Evolutionary conservation across 2,888 invertebrate genomes (phyloP).

Genomic region (Notocelia uddmanniana): DNA sequence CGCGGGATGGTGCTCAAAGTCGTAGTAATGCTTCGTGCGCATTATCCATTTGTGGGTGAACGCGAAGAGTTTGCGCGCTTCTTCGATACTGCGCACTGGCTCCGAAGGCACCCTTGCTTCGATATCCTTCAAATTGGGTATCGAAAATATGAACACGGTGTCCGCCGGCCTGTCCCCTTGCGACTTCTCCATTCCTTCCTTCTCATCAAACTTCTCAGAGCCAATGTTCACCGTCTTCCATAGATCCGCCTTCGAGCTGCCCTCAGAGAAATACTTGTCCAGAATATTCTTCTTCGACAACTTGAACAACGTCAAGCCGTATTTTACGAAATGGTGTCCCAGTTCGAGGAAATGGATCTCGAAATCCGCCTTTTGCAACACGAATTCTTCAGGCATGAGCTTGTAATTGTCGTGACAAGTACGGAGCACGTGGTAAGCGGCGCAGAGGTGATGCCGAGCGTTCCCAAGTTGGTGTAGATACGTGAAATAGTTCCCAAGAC

Average conservation of each 20-base stretch:
- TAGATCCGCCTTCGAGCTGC: constrained; percentile 64
- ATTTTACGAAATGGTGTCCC: constrained; percentile 87
- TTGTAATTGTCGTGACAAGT: constrained; percentile 84
- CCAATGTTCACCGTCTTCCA: constrained; percentile 73
- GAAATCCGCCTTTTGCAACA: constrained; percentile 72
- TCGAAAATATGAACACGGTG: constrained; percentile 68
- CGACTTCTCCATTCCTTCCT: constrained; percentile 67
- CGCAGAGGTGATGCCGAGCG: constrained; percentile 88
- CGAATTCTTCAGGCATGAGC: constrained; percentile 76
- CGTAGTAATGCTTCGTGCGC: constrained; percentile 85
- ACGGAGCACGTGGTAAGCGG: constrained; percentile 85
- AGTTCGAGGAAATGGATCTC: constrained; percentile 80
- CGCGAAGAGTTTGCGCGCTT: constrained; percentile 83
- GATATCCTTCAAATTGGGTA: constrained; percentile 71
- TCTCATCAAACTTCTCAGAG: constrained; percentile 66
- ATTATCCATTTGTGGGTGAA: constrained; percentile 87
- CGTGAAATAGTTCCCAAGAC: constrained; percentile 83
- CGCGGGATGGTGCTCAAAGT: constrained; percentile 84
- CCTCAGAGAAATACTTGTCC: constrained; percentile 71
- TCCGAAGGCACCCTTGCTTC: constrained; percentile 69
- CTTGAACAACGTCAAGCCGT: constrained; percentile 85
- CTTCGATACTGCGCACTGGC: constrained; percentile 66
- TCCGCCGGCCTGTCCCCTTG: constrained; percentile 67
- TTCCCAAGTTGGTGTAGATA: constrained; percentile 73
- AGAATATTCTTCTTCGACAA: constrained; percentile 82